These are phyloP conservation scores for Ophion costatus DNA, from an alignment of 2,888 invertebrate genomes.

Conservation along the genomic window DNA sequence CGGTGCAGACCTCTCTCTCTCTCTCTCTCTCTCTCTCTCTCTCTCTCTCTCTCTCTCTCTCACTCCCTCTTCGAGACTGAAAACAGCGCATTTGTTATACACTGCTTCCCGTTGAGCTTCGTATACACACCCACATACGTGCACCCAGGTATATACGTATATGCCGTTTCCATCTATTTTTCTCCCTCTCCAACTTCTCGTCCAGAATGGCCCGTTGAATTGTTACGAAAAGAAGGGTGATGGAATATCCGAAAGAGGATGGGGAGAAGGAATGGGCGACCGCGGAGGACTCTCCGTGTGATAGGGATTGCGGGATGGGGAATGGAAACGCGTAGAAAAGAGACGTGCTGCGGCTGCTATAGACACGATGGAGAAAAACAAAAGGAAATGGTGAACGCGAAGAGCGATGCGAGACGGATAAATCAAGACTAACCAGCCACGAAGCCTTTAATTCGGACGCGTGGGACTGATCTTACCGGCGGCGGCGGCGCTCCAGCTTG, in stretches of 20 bases:
- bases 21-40: not conserved
- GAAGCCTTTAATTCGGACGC: slow-evolving; percentile 79
- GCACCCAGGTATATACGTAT: slow-evolving; percentile 11
- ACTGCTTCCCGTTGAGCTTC: slow-evolving; percentile 49
- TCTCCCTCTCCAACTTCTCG: slow-evolving; percentile 26
- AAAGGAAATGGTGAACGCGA: slow-evolving; percentile 73
- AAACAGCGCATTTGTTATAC: slow-evolving; percentile 81
- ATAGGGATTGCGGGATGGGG: slow-evolving; percentile 48
- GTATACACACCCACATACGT: not conserved
- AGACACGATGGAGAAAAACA: slow-evolving; percentile 72
- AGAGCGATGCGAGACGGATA: slow-evolving; percentile 82
- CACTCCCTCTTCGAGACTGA: slow-evolving; percentile 62
- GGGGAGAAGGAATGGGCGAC: slow-evolving; percentile 42
- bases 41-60: slow-evolving; percentile 13
- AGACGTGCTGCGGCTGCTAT: slow-evolving; percentile 43
- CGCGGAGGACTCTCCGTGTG: slow-evolving; percentile 45
- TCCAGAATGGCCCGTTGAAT: slow-evolving; percentile 71
- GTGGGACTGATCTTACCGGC: slow-evolving; percentile 75
- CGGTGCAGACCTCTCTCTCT: slow-evolving; percentile 30
- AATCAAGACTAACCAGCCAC: slow-evolving; percentile 82
- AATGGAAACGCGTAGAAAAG: slow-evolving; percentile 49
- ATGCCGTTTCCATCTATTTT: slow-evolving; percentile 51
- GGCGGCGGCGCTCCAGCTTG: slow-evolving; percentile 64
- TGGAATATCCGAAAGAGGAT: slow-evolving; percentile 61
- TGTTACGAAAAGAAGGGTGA: slow-evolving; percentile 74